Percentiles rank a stretch among this genome's conserved stretches.
Conservation (phyloP, 2,113 vertebrate genomes). For the Mesitornis unicolor region DNA sequence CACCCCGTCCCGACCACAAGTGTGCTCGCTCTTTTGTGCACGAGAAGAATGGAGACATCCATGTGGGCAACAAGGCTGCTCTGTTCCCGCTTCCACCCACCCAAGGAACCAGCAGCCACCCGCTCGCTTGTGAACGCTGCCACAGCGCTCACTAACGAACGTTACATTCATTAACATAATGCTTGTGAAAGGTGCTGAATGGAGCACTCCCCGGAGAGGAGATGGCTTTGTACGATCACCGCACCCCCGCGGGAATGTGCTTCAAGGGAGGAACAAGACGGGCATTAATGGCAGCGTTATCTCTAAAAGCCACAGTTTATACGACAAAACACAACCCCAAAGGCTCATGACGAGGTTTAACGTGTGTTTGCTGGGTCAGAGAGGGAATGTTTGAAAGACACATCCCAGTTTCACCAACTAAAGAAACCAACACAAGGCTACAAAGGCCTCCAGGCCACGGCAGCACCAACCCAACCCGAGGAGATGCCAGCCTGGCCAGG, state of each 20-base stretch:
- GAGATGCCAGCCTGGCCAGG: not conserved
- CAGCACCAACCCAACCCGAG: not conserved
- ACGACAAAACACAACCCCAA: not conserved
- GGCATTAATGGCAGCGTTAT: not conserved
- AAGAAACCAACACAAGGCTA: not conserved
- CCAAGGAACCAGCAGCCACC: not conserved
- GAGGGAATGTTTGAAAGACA: not conserved
- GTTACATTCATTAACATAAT: not conserved
- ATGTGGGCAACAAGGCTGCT: slow-evolving; percentile 45
- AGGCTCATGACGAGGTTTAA: not conserved
- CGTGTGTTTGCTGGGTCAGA: not conserved
- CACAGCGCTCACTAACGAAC: not conserved
- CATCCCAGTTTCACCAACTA: not conserved
- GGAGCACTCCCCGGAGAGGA: not conserved
- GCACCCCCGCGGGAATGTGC: not conserved
- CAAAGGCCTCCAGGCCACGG: not conserved
- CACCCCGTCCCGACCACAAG: not conserved
- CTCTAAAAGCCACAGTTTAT: not conserved
- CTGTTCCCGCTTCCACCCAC: slow-evolving; percentile 47
- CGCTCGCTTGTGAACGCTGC: not conserved
- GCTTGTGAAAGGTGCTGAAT: slow-evolving; percentile 10
- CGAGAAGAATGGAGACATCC: slow-evolving; percentile 43
- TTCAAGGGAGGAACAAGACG: not conserved
- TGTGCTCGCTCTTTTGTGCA: not conserved
- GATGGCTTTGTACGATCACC: not conserved